Conservation (phyloP, 2,888 invertebrate genomes). For the Ommatoiulus sabulosus region DNA sequence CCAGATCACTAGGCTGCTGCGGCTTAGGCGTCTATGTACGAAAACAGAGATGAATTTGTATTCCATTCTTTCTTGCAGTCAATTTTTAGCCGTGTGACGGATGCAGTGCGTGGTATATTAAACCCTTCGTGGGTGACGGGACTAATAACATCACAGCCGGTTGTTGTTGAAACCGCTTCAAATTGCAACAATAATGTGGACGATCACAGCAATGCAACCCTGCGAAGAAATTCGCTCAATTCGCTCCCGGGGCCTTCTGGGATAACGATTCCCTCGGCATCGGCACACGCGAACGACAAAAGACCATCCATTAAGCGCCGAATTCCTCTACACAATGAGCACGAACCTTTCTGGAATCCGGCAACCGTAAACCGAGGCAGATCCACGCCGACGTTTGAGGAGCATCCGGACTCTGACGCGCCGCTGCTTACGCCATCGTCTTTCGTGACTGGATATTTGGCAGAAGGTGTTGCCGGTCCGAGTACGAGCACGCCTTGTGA, state of each 20-base stretch:
- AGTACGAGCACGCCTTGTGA: conserved; percentile 49
- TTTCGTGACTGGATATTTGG: conserved; percentile 7
- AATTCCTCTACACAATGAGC: conserved; percentile 42
- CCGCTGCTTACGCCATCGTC: conserved; percentile 6
- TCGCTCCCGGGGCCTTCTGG: not conserved
- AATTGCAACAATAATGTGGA: not conserved
- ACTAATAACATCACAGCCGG: not conserved
- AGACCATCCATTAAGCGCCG: not conserved
- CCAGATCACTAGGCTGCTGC: not conserved
- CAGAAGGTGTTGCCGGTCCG: not conserved
- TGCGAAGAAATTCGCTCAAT: conserved; percentile 45
- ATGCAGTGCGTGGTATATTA: conserved; percentile 53
- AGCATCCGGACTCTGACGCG: not conserved
- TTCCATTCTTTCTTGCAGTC: conserved; percentile 52
- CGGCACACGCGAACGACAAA: not conserved
- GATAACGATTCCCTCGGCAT: not conserved
- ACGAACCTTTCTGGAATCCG: conserved; percentile 34
- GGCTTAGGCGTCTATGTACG: not conserved
- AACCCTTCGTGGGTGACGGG: conserved; percentile 53
- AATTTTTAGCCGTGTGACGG: conserved; percentile 52
- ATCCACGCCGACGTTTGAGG: not conserved
- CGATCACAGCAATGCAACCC: conserved; percentile 10
- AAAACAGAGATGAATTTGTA: not conserved
- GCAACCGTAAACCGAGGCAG: not conserved
- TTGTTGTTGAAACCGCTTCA: not conserved